Evolutionary conservation across 2,113 vertebrate species (phyloP).

Genomic region (Limanda limanda): DNA sequence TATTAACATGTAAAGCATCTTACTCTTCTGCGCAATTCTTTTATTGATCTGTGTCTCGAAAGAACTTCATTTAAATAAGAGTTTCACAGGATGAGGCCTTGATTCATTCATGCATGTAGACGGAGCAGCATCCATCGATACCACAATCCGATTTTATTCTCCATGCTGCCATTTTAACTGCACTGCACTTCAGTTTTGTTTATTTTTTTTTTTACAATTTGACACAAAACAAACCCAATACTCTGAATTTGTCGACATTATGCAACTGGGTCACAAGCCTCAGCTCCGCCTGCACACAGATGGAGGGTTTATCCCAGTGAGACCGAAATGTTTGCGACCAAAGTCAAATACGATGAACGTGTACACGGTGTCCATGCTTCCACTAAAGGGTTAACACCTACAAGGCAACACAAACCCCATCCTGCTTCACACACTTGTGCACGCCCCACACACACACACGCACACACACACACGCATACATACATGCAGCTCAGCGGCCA

Average conservation of each 20-base stretch:
- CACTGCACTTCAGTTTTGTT: slow-evolving; percentile 2
- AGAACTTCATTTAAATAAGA: no score
- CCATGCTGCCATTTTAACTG: slow-evolving; percentile 43
- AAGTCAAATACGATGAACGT: slow-evolving; percentile 21
- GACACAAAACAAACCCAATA: slow-evolving; percentile 8
- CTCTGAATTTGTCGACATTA: slow-evolving; percentile 17
- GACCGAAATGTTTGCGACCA: neutral
- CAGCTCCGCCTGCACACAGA: slow-evolving; percentile 33
- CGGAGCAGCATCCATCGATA: neutral
- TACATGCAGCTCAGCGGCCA: slow-evolving; percentile 42
- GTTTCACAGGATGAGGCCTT: no score
- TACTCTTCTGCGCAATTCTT: no score
- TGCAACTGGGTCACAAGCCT: slow-evolving; percentile 34
- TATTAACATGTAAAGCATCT: no score
- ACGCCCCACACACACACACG: slow-evolving; percentile 26
- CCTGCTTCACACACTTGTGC: slow-evolving; percentile 22
- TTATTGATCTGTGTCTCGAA: no score
- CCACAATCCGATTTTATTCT: slow-evolving; percentile 6
- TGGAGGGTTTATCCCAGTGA: slow-evolving; percentile 2
- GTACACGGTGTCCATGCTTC: slow-evolving; percentile 31
- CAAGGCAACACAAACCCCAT: slow-evolving; percentile 36
- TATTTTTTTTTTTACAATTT: neutral
- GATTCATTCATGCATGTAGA: no score
- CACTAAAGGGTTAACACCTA: slow-evolving; percentile 57
- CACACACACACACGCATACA: no score